Conservation (phyloP, 2,797 vertebrate genomes). For the Pangasius macronema region DNA sequence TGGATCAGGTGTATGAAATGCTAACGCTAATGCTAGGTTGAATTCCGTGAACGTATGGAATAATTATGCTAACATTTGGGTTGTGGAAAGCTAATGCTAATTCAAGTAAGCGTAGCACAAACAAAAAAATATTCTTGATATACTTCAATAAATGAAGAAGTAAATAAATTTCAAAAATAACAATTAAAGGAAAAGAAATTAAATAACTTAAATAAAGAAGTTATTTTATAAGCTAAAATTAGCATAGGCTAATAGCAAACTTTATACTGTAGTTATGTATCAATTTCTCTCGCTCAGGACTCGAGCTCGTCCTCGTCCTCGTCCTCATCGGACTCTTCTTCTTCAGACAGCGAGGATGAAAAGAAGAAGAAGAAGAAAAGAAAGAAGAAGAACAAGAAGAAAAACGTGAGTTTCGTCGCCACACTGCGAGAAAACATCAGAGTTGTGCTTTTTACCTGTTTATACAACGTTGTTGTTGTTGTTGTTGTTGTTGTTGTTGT, state of each 20-base stretch:
- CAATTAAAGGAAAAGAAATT: not conserved
- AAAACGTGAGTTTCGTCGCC: not conserved
- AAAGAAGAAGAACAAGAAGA: slow-evolving; percentile 28
- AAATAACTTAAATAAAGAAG: not conserved
- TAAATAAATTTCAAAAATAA: not conserved
- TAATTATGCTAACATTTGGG: not conserved
- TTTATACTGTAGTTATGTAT: not conserved
- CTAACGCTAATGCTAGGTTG: not conserved
- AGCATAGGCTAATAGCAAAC: not conserved
- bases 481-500: not conserved
- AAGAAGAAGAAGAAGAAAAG: slow-evolving; percentile 35
- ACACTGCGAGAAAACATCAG: not conserved
- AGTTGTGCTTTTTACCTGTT: not conserved
- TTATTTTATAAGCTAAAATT: not conserved
- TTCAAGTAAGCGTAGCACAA: not conserved
- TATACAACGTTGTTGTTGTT: not conserved
- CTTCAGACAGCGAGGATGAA: slow-evolving; percentile 31
- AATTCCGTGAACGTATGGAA: no score
- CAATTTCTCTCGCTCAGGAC: not conserved
- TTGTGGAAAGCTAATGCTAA: not conserved
- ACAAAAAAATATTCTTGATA: not conserved
- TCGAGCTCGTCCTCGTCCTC: not conserved
- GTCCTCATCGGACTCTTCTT: slow-evolving; percentile 18
- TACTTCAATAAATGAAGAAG: not conserved
- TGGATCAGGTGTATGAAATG: not conserved